Percentiles rank a stretch among this genome's conserved stretches.
phyloP scores from a whole-genome alignment of 2,113 vertebrate species.

The Hyperopisus bebe region DNA sequence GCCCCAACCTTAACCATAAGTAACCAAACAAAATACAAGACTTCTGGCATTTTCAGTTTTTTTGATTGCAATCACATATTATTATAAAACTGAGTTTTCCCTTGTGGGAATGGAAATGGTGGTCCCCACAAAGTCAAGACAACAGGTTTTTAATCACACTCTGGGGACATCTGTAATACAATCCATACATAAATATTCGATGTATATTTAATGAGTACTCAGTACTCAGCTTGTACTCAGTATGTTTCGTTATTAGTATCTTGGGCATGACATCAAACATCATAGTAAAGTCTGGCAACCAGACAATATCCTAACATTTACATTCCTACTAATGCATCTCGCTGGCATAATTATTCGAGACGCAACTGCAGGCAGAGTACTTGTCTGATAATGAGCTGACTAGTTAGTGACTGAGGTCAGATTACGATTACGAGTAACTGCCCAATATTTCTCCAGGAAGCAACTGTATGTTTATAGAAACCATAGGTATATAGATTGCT shows the following conservation, averaged over 20 bases:
- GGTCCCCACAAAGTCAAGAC: not conserved
- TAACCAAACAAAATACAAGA: not conserved
- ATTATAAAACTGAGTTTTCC: too few relatives aligned
- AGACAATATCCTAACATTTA: not conserved
- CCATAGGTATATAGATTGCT: not conserved
- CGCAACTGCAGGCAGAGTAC: not conserved
- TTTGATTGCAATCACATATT: not conserved
- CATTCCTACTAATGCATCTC: not conserved
- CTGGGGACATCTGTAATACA: not conserved
- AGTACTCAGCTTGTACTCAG: not conserved
- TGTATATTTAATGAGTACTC: not conserved
- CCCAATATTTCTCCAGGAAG: not conserved
- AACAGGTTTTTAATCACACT: not conserved
- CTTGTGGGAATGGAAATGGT: not conserved
- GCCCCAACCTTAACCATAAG: not conserved
- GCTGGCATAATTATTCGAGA: not conserved
- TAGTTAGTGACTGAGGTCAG: not conserved
- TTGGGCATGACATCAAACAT: not conserved
- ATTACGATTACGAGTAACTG: not conserved
- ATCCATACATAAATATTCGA: not conserved
- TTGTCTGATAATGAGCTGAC: not conserved
- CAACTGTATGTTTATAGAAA: not conserved
- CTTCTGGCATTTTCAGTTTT: not conserved
- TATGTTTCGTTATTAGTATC: not conserved
- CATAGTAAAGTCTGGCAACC: not conserved